phyloP scores from a whole-genome alignment of 2,888 invertebrate genomes.

The Ornithoptera priamus region DNA sequence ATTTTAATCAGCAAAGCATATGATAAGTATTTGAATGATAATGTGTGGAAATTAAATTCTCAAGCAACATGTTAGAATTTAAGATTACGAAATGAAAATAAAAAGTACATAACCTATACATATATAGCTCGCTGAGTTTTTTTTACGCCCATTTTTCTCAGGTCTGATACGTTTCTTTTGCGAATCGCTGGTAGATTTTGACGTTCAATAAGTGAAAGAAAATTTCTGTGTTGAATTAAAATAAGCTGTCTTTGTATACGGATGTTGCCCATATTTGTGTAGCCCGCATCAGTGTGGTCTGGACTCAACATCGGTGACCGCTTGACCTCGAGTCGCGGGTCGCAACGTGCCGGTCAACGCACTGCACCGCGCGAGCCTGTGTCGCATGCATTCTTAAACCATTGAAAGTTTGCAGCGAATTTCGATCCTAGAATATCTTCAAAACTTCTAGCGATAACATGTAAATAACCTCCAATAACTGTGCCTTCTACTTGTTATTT shows the following conservation, averaged over 20 bases:
- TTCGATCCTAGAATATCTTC: background rate
- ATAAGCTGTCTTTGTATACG: background rate
- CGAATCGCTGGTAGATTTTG: no score
- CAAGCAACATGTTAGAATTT: no score
- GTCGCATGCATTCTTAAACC: conserved; percentile 55
- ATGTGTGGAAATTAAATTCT: no score
- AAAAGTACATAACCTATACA: no score
- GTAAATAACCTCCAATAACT: background rate
- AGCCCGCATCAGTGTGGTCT: conserved; percentile 47
- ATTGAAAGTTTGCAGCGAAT: conserved; percentile 24
- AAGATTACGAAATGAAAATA: no score
- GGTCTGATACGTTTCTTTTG: no score
- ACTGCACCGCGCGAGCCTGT: conserved; percentile 41
- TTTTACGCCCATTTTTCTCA: no score
- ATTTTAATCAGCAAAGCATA: no score
- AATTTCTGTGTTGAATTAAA: no score
- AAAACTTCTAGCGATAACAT: background rate
- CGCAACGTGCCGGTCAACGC: conserved; percentile 64
- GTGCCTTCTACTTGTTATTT: background rate
- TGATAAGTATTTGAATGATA: no score
- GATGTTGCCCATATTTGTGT: background rate
- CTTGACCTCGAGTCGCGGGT: conserved; percentile 68
- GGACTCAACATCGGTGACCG: conserved; percentile 64
- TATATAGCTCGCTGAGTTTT: no score
- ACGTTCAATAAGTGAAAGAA: no score